A percentile compares a stretch with the other conserved stretches of the same genome.
Conservation (phyloP, 2,113 vertebrate species). For the Thomomys bottae region DNA sequence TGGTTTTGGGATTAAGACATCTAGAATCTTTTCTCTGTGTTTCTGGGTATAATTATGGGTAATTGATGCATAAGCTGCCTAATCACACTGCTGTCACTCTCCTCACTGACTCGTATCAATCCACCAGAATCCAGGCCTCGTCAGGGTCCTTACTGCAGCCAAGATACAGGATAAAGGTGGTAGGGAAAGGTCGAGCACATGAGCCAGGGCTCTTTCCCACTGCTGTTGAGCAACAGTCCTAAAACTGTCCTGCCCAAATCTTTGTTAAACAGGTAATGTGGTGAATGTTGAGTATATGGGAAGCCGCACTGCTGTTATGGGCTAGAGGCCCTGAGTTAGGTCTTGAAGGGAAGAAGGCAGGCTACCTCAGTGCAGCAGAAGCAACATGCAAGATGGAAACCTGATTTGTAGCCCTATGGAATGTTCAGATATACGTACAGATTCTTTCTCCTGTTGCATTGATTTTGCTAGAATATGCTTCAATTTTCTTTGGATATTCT, state of each 20-base stretch:
- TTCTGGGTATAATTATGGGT: not conserved
- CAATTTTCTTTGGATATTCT: not conserved
- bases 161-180: not conserved
- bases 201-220: no score
- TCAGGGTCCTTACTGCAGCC: not conserved
- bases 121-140: rapidly evolving
- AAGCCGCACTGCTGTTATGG: not conserved
- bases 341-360: not conserved
- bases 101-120: not conserved
- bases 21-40: not conserved
- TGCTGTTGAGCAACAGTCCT: not conserved
- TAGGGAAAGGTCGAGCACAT: not conserved
- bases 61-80: rapidly evolving
- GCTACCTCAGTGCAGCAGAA: rapidly evolving
- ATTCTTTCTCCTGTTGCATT: not conserved
- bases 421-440: not conserved
- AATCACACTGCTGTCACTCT: not conserved
- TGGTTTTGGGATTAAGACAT: not conserved
- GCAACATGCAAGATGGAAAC: not conserved
- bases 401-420: not conserved
- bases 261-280: not conserved
- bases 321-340: not conserved
- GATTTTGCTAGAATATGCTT: not conserved
- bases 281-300: not conserved
- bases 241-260: no score